phyloP scores from a whole-genome alignment of 30 jellyfish, hydroid and myxozoan genomes.

The Chrysaora quinquecirrha region DNA sequence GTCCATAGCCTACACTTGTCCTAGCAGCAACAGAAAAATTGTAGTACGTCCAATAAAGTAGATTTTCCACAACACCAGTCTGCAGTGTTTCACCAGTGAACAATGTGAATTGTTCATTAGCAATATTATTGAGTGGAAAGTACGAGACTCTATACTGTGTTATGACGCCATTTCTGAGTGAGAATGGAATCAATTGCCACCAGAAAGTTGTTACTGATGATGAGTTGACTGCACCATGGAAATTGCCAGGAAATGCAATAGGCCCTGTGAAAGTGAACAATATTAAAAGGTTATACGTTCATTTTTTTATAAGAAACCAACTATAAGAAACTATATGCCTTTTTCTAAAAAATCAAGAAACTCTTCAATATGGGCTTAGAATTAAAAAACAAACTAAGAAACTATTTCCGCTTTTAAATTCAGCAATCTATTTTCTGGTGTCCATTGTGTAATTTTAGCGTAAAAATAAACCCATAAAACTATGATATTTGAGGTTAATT shows the following conservation, averaged over 20 bases:
- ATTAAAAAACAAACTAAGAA: too few relatives aligned
- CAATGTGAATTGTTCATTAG: too few relatives aligned
- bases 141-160: slow-evolving; percentile 25
- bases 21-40: slow-evolving; percentile 28
- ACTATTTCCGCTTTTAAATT: too few relatives aligned
- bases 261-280: slow-evolving; percentile 21
- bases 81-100: slow-evolving; percentile 16
- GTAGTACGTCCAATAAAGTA: slow-evolving; percentile 41
- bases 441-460: too few relatives aligned
- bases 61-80: slow-evolving; percentile 10
- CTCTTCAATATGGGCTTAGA: too few relatives aligned
- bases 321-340: too few relatives aligned
- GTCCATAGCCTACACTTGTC: slow-evolving; percentile 51
- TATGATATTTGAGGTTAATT: too few relatives aligned
- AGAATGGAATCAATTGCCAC: slow-evolving; percentile 32
- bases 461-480: too few relatives aligned
- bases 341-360: too few relatives aligned
- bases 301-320: too few relatives aligned
- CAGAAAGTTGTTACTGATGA: slow-evolving; percentile 23
- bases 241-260: slow-evolving; percentile 31
- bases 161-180: slow-evolving; percentile 43
- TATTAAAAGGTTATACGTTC: too few relatives aligned
- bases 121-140: slow-evolving; percentile 8
- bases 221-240: slow-evolving; percentile 41
- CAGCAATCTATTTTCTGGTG: too few relatives aligned